Evolutionary conservation across 2,888 invertebrate genomes (phyloP).

Genomic region (Andrena trimmerana): DNA sequence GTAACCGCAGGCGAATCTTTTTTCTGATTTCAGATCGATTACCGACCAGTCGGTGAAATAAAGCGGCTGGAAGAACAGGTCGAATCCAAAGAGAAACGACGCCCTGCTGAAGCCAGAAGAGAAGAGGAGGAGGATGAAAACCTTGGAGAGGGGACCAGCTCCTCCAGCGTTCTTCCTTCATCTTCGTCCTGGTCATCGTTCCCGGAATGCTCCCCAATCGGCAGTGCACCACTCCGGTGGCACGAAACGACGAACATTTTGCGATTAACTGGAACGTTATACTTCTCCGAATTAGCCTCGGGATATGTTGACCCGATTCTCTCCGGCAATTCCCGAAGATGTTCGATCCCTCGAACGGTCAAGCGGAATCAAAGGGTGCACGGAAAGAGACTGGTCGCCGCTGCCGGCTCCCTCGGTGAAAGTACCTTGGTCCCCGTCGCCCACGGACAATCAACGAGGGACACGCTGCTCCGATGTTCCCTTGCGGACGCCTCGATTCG

Average conservation of each 20-base stretch:
- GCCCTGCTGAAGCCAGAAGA: conserved; percentile 41
- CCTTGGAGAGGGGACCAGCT: background rate
- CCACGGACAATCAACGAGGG: conserved; percentile 20
- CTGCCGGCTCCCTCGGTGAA: background rate
- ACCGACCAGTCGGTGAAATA: conserved; percentile 62
- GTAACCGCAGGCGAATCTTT: conserved; percentile 35
- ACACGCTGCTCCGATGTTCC: conserved; percentile 15
- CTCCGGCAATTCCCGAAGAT: background rate
- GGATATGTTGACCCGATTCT: background rate
- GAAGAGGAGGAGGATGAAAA: conserved; percentile 6
- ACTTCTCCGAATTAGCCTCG: conserved; percentile 1
- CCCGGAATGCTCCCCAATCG: conserved; percentile 13
- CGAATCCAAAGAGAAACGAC: conserved; percentile 61
- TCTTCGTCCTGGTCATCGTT: conserved; percentile 29
- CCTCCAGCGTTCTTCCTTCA: conserved; percentile 1
- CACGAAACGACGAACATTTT: conserved; percentile 28
- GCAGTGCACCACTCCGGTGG: background rate
- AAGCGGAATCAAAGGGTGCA: background rate
- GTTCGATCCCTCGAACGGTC: background rate
- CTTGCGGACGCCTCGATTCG: conserved; percentile 14
- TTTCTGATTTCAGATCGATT: conserved; percentile 71
- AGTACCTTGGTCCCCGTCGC: background rate
- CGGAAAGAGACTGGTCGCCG: background rate
- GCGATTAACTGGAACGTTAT: conserved; percentile 23
- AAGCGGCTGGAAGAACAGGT: conserved; percentile 60